Base-by-base conservation (phyloP, 2,113 vertebrate genomes). In the Epinephelus cyanopodus region DNA sequence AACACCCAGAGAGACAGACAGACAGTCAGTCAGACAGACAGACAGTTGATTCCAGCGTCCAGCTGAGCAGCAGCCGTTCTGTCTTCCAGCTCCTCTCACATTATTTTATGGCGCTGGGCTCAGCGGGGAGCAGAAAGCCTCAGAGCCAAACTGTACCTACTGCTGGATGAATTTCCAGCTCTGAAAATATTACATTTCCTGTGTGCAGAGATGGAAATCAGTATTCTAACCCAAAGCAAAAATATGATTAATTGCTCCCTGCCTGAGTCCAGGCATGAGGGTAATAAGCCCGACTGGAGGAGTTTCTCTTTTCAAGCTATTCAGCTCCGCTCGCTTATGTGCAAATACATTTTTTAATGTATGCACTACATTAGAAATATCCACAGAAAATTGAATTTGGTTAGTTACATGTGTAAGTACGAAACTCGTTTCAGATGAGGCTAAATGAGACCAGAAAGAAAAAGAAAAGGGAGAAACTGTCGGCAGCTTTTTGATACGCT, bases 211-310 rank as follows among this genome's bases (percentile, higher is more conserved):
- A 93, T 92, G 89, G 84, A 90, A 93, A 95, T 95, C 91, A 91
- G 92, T 91, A 92, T 93, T 95, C 90, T 93, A 90, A 94, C 93
- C 93, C 85, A 88, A 88, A 95, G 94, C 91, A 88, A 92, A 93
- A 94, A 92, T 87, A 92, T 92, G 94, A 94, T 94, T 93, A 94
- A 94, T 94, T 93, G 90, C 92, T 88, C 83, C 54, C 78, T 71
- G 75, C 81, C 88, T 64, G 65, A 86, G 91, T 94, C 83, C 83
- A 92, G 87, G 88, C 92, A 13, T 70, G 73, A 79, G 83, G 84
- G 90, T 94, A 93, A 92, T 92, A 92, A 93, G 87, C 90, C 48
- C 67, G 67, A 92, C 86, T 88, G 85, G 81, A 93, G 87, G 82
- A 87, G 82, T 83, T 90, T 86, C 81, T 91, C 90, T 84, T 87